Evolutionary conservation across 2,113 vertebrate genomes (phyloP).

Genomic region (Lutjanus erythropterus): DNA sequence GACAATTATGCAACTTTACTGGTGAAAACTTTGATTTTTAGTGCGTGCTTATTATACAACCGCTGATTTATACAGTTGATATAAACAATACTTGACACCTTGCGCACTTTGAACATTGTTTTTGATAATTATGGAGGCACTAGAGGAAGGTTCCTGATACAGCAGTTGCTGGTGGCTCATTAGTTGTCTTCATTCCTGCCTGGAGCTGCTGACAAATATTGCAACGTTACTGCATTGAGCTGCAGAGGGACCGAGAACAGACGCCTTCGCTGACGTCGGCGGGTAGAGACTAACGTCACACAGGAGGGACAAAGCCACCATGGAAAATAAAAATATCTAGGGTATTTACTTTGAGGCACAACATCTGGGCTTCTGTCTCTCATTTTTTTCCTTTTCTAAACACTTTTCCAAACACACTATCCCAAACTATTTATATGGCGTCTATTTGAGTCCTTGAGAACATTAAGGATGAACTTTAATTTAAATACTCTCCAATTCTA

Average conservation of each 20-base stretch:
- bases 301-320: constrained; percentile 9
- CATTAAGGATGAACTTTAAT: not conserved
- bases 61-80: not conserved
- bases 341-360: not conserved
- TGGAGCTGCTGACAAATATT: not conserved
- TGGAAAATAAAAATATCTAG: constrained; percentile 13
- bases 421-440: not conserved
- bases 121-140: constrained; percentile 5
- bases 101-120: not conserved
- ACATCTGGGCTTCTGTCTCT: constrained; percentile 3
- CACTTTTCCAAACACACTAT: not conserved
- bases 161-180: constrained; percentile 17
- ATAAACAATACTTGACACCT: not conserved
- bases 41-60: not conserved
- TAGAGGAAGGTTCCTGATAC: not conserved
- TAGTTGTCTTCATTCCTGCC: constrained; percentile 30
- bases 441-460: not conserved
- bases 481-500: not conserved
- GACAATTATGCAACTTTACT: not conserved
- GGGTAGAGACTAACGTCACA: not conserved
- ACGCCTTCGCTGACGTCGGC: constrained; percentile 10
- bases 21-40: not conserved
- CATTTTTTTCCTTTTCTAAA: not conserved
- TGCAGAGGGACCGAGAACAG: constrained; percentile 26
- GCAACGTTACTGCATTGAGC: not conserved